Evolutionary conservation across 2,888 invertebrate species (phyloP).

Genomic region (Zhuqinia jingwanae): DNA sequence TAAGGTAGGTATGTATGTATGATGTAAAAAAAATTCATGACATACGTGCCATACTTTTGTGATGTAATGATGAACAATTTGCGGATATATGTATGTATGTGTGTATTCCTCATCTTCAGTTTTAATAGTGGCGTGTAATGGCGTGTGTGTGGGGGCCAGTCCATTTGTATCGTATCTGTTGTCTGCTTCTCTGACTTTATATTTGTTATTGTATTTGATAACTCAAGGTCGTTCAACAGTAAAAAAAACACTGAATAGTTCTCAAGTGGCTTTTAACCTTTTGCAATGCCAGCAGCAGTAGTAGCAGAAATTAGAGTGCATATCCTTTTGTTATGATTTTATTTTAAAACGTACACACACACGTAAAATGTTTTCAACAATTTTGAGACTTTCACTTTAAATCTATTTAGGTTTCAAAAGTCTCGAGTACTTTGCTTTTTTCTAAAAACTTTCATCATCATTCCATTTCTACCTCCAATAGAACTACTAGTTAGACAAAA

Average conservation of each 20-base stretch:
- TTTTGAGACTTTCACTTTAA: slow-evolving; percentile 8
- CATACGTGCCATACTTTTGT: too few species aligned
- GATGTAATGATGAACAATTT: not conserved
- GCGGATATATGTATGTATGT: not conserved
- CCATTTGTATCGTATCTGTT: too few species aligned
- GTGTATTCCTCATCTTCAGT: not conserved
- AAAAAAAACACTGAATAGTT: slow-evolving; percentile 18
- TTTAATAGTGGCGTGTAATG: not conserved
- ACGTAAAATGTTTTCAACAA: not conserved
- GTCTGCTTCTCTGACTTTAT: too few species aligned
- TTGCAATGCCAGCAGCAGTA: slow-evolving; percentile 36
- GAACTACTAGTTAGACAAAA: too few species aligned
- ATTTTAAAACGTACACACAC: not conserved
- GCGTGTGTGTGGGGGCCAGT: not conserved
- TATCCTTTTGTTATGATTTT: slow-evolving; percentile 20
- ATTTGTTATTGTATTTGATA: slow-evolving; percentile 18
- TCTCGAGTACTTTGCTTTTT: not conserved
- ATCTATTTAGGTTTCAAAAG: not conserved
- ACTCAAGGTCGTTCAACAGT: slow-evolving; percentile 36
- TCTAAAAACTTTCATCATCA: too few species aligned
- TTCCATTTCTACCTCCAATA: too few species aligned
- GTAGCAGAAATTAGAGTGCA: too few species aligned
- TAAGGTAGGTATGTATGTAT: not conserved
- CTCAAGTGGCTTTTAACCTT: slow-evolving; percentile 60
- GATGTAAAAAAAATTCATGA: too few species aligned